Percentiles rank a stretch among this genome's conserved stretches.
These are phyloP conservation scores for Hypercompe scribonia DNA, from an alignment of 2,888 invertebrate species.

Conservation along the genomic window DNA sequence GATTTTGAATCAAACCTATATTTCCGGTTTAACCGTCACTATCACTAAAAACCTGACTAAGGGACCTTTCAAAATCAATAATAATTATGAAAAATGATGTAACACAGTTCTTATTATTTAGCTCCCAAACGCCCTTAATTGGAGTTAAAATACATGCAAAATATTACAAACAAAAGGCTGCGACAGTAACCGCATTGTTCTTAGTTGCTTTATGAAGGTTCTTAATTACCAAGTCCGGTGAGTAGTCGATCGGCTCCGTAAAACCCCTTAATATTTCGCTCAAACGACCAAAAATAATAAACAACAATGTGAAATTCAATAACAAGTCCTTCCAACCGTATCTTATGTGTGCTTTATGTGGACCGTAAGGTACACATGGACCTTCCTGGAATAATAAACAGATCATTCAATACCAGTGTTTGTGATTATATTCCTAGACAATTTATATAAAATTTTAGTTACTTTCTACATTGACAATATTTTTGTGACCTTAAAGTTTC, in stretches of 20 bases:
- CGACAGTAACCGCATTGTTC: conserved; percentile 43
- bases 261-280: conserved; percentile 59
- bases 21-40: no score
- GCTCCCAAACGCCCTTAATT: conserved; percentile 12
- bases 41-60: no score
- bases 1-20: no score
- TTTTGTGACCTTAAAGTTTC: no score
- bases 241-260: conserved; percentile 61
- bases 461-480: not conserved
- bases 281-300: conserved; percentile 74
- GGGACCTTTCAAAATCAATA: not conserved
- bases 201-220: conserved; percentile 51
- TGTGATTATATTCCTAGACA: not conserved
- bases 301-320: conserved; percentile 74
- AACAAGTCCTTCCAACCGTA: conserved; percentile 65
- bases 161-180: conserved; percentile 16
- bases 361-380: conserved; percentile 55
- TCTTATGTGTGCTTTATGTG: conserved; percentile 60
- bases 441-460: not conserved
- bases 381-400: conserved; percentile 19
- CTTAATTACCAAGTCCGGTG: conserved; percentile 59
- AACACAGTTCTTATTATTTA: not conserved
- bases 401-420: not conserved
- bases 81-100: not conserved
- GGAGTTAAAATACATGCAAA: conserved; percentile 21